Evolutionary conservation across 2,888 invertebrate genomes (phyloP).

Genomic region (Hemithea aestivaria): DNA sequence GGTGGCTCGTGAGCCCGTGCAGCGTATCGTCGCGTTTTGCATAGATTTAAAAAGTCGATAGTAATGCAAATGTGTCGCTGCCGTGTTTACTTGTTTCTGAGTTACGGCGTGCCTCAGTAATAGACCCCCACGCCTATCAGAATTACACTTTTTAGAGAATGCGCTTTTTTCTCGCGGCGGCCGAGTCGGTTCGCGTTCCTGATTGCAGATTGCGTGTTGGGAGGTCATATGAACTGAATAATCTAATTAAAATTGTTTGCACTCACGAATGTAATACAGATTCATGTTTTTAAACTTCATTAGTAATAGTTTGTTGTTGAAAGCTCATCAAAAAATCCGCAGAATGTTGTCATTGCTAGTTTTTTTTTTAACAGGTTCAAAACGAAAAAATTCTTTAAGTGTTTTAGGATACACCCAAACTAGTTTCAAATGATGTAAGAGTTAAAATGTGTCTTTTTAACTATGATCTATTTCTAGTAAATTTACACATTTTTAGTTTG

Average conservation of each 20-base stretch:
- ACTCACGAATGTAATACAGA: conserved; percentile 31
- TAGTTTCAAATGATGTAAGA: too few species aligned
- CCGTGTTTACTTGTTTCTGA: conserved; percentile 75
- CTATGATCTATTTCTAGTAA: too few species aligned
- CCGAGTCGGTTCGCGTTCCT: conserved; percentile 38
- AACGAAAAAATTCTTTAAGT: too few species aligned
- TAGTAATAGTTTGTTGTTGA: conserved; percentile 4
- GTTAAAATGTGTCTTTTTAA: too few species aligned
- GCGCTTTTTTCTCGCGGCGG: conserved; percentile 32
- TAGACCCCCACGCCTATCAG: conserved; percentile 64
- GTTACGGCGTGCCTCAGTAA: conserved; percentile 70
- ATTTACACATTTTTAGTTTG: too few species aligned
- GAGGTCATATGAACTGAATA: conserved; percentile 37
- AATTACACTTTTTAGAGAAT: conserved; percentile 58
- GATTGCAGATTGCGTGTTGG: conserved; percentile 53
- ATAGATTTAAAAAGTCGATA: conserved; percentile 79
- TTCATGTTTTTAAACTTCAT: conserved; percentile 1
- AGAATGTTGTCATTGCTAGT: too few species aligned
- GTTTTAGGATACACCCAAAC: too few species aligned
- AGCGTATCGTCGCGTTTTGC: conserved; percentile 76
- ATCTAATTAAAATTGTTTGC: conserved; percentile 33
- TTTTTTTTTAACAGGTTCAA: too few species aligned
- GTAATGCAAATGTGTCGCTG: conserved; percentile 70
- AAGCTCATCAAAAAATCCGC: neutral
- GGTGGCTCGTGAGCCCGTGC: conserved; percentile 64